Evolutionary conservation across 2,888 invertebrate genomes (phyloP).

Genomic region (Dorcus parallelipipedus): DNA sequence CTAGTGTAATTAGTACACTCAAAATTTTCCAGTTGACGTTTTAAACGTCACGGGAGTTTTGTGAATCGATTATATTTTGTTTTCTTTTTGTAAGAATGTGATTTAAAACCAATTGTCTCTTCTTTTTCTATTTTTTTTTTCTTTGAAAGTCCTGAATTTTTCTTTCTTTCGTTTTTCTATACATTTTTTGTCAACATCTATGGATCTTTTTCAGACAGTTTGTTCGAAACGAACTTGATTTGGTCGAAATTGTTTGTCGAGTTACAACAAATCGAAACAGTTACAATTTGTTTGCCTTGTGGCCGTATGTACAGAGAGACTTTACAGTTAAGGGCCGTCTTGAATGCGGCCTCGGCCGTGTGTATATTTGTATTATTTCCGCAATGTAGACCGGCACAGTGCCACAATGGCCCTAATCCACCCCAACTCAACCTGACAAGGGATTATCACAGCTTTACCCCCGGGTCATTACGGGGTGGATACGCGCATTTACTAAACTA

Average conservation of each 20-base stretch:
- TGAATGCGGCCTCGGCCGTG: neutral
- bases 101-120: no score
- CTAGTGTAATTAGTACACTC: no score
- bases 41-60: no score
- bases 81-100: no score
- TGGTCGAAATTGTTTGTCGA: constrained; percentile 3
- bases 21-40: no score
- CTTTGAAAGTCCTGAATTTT: neutral
- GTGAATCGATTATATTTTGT: no score
- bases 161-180: neutral
- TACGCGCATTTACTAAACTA: constrained; percentile 20
- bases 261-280: neutral
- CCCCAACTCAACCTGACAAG: constrained; percentile 31
- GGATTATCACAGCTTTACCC: constrained; percentile 39
- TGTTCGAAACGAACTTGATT: neutral
- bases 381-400: constrained; percentile 19
- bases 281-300: no score
- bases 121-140: no score
- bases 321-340: constrained; percentile 1
- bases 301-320: neutral
- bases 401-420: constrained; percentile 27
- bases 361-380: constrained; percentile 18
- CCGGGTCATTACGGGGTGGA: constrained; percentile 21
- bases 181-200: no score
- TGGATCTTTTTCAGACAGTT: neutral